Evolutionary conservation across 2,113 vertebrate species (phyloP).

Genomic region (Prionailurus viverrinus): DNA sequence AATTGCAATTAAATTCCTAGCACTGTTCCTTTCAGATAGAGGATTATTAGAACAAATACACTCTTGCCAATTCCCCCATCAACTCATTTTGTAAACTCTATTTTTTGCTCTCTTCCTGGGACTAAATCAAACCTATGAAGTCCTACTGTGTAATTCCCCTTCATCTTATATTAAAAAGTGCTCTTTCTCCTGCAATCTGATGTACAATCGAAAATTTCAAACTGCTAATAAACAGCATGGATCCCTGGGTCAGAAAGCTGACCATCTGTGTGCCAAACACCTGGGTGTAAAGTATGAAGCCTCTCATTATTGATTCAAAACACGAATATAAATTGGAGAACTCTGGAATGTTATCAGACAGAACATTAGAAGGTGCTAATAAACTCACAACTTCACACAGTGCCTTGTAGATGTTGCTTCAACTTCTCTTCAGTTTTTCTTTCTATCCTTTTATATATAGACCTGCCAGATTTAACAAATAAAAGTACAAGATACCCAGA

Average conservation of each 20-base stretch:
- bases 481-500: neutral
- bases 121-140: constrained; percentile 54
- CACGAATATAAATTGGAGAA: constrained; percentile 22
- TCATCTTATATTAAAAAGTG: constrained; percentile 52
- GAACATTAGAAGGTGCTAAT: neutral
- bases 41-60: constrained; percentile 46
- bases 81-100: constrained; percentile 56
- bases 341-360: neutral
- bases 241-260: constrained; percentile 49
- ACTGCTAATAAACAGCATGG: constrained; percentile 64
- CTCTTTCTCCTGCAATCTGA: constrained; percentile 40
- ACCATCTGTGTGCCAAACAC: constrained; percentile 56
- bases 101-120: constrained; percentile 56
- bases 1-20: constrained; percentile 70
- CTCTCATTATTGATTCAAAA: constrained; percentile 31
- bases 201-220: constrained; percentile 52
- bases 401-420: neutral
- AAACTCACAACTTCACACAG: neutral
- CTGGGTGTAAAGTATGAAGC: constrained; percentile 38
- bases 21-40: constrained; percentile 53
- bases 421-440: neutral
- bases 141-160: constrained; percentile 18
- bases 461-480: neutral
- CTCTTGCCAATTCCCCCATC: constrained; percentile 58
- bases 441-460: neutral